Percentiles rank a stretch among this genome's conserved stretches.
Conservation (phyloP, 1,140 invertebrate species). For the Chionoecetes opilio region DNA sequence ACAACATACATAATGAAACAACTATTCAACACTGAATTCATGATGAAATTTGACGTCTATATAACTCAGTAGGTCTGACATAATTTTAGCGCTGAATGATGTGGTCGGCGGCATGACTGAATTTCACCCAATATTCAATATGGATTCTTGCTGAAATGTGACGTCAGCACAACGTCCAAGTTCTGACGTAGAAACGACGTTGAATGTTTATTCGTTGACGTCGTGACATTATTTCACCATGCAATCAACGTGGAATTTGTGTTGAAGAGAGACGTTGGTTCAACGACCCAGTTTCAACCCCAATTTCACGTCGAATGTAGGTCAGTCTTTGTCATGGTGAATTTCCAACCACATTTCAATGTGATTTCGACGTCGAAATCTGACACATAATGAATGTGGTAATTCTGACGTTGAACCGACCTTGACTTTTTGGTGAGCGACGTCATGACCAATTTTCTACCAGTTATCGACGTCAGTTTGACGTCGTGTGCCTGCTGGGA, state of each 20-base stretch:
- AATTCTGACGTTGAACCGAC: neutral
- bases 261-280: neutral
- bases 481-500: constrained; percentile 9
- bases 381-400: neutral
- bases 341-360: neutral
- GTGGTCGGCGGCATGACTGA: no score
- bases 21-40: no score
- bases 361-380: neutral
- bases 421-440: neutral
- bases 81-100: no score
- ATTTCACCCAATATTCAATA: no score
- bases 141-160: no score
- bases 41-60: no score
- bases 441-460: neutral
- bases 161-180: no score
- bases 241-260: neutral
- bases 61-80: no score
- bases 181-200: no score
- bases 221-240: no score
- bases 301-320: neutral
- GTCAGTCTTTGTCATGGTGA: neutral
- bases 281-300: neutral
- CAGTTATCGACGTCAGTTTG: neutral
- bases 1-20: no score
- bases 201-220: no score